Conservation (phyloP, 2,113 vertebrate genomes). For the Limanda limanda region DNA sequence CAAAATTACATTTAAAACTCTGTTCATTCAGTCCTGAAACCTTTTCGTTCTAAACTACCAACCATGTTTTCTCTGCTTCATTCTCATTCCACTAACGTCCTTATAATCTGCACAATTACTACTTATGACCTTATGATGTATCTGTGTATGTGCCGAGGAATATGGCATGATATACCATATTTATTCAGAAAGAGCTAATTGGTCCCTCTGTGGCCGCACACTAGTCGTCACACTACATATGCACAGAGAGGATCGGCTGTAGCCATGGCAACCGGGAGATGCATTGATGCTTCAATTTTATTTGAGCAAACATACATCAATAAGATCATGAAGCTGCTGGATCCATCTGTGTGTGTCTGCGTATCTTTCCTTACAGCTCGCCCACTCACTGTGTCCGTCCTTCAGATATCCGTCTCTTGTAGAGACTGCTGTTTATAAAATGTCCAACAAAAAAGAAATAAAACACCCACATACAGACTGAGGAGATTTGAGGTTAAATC, state of each 20-base stretch:
- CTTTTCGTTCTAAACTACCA: slow-evolving; percentile 8
- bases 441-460: not conserved
- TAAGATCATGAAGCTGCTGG: slow-evolving; percentile 33
- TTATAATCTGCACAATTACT: slow-evolving; percentile 50
- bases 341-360: slow-evolving; percentile 6
- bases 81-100: slow-evolving; percentile 38
- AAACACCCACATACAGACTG: not conserved
- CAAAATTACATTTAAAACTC: not conserved
- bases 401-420: not conserved
- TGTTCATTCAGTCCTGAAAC: slow-evolving; percentile 2
- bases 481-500: not conserved
- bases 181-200: slow-evolving; percentile 69
- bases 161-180: not conserved
- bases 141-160: not conserved
- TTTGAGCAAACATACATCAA: slow-evolving; percentile 60
- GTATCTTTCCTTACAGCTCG: not conserved
- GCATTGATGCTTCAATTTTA: slow-evolving; percentile 50
- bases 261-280: slow-evolving; percentile 72
- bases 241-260: slow-evolving; percentile 52
- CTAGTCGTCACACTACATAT: slow-evolving; percentile 40
- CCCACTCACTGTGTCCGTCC: slow-evolving; percentile 3
- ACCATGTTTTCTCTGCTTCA: not conserved
- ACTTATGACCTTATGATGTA: slow-evolving; percentile 25
- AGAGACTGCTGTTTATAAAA: not conserved
- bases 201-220: slow-evolving; percentile 62